A percentile compares a stretch with the other conserved stretches of the same genome.
These are phyloP conservation scores for Clarias pachynema DNA, from an alignment of 2,797 vertebrate genomes.

Conservation along the genomic window DNA sequence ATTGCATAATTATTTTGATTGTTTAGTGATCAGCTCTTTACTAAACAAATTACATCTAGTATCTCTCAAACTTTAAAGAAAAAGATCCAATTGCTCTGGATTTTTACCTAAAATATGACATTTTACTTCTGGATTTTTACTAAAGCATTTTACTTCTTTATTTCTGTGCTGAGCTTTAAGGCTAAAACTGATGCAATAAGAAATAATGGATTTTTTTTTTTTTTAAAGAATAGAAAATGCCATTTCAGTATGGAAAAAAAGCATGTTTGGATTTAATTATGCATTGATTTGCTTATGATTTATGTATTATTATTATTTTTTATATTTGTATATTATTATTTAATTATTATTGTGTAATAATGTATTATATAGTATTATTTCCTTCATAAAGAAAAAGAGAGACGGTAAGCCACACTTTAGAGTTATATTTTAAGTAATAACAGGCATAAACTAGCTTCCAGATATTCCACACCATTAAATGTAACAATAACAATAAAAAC, in stretches of 20 bases:
- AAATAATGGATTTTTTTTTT: background rate
- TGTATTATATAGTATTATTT: too few relatives aligned
- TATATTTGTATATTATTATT: too few relatives aligned
- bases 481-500: background rate
- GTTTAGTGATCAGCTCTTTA: background rate
- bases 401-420: background rate
- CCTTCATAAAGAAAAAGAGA: too few relatives aligned
- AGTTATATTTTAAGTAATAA: background rate
- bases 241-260: background rate
- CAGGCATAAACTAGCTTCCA: background rate
- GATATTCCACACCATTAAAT: background rate
- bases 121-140: too few relatives aligned
- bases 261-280: background rate
- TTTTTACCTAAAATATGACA: background rate
- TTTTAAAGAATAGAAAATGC: background rate
- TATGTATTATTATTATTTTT: too few relatives aligned
- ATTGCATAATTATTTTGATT: too few relatives aligned
- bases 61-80: background rate
- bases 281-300: background rate
- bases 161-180: background rate
- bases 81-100: background rate
- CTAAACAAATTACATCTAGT: too few relatives aligned
- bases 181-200: background rate
- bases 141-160: background rate
- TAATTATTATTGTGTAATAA: too few relatives aligned